Percentiles rank a stretch among this genome's conserved stretches.
Evolutionary conservation across 92 coral and sea anemone genomes (phyloP).

Genomic region (Diadumene lineata): DNA sequence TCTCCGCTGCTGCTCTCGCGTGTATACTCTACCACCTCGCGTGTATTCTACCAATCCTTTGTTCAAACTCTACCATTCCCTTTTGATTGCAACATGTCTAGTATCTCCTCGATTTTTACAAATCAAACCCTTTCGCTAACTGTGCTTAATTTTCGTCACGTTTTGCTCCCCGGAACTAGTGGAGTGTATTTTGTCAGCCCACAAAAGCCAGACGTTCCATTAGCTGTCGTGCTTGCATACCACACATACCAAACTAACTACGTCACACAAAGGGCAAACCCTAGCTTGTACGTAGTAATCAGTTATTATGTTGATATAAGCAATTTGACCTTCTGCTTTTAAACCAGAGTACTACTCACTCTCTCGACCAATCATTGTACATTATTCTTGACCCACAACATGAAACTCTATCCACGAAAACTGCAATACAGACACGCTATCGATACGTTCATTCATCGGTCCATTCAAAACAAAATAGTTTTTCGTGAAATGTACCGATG

Average conservation of each 20-base stretch:
- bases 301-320: neutral
- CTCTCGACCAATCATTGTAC: slow-evolving; percentile 8
- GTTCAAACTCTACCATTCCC: too few relatives aligned
- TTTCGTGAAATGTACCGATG: neutral
- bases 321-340: slow-evolving; percentile 16
- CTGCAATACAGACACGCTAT: slow-evolving; percentile 20
- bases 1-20: too few relatives aligned
- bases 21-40: too few relatives aligned
- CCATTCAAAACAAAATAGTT: slow-evolving; percentile 24
- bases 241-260: neutral
- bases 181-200: neutral
- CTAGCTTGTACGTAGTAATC: neutral
- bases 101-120: too few relatives aligned
- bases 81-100: too few relatives aligned
- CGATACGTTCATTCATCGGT: slow-evolving; percentile 20
- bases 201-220: neutral
- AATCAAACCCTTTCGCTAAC: too few relatives aligned
- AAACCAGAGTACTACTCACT: slow-evolving; percentile 3
- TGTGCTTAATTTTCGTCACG: too few relatives aligned
- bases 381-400: slow-evolving; percentile 12
- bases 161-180: slow-evolving; percentile 10
- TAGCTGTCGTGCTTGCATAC: neutral
- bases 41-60: too few relatives aligned
- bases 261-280: neutral
- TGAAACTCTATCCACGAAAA: slow-evolving; percentile 10